These are phyloP conservation scores for Hoplias malabaricus DNA, from an alignment of 2,113 vertebrate species.

Conservation along the genomic window DNA sequence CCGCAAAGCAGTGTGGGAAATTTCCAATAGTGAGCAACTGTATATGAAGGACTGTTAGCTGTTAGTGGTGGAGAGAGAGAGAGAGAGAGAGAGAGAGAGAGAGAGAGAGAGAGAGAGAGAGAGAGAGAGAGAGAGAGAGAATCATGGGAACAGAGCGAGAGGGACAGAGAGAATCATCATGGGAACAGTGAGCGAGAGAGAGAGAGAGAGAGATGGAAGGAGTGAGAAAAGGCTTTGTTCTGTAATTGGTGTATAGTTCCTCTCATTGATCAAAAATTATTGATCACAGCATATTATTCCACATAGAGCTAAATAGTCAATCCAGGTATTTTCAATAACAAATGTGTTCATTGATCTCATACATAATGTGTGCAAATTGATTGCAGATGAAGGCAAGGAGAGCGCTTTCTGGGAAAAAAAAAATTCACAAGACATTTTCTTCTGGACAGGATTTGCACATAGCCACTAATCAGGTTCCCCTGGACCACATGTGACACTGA, in stretches of 20 bases:
- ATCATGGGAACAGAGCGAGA: no score
- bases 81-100: background rate
- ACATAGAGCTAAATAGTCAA: slow-evolving; percentile 12
- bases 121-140: background rate
- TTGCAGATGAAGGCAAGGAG: background rate
- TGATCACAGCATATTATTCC: slow-evolving; percentile 22
- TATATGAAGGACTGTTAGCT: background rate
- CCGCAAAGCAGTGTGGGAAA: slow-evolving; percentile 17
- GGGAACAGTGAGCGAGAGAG: no score
- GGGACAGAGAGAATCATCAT: no score
- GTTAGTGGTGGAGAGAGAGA: background rate
- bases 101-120: background rate
- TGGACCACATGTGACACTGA: background rate
- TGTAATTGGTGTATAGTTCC: background rate
- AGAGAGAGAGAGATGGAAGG: no score
- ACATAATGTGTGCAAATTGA: background rate
- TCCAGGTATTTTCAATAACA: slow-evolving; percentile 27
- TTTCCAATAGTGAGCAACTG: slow-evolving; percentile 11
- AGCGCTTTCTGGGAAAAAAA: slow-evolving; percentile 12
- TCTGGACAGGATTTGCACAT: background rate
- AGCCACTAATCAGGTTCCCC: background rate
- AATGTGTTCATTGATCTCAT: slow-evolving; percentile 25
- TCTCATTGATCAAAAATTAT: background rate
- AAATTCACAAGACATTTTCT: background rate
- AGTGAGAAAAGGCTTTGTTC: no score